These are phyloP conservation scores for Drosophila rufa DNA, from an alignment of 1,140 invertebrate species.

Conservation along the genomic window DNA sequence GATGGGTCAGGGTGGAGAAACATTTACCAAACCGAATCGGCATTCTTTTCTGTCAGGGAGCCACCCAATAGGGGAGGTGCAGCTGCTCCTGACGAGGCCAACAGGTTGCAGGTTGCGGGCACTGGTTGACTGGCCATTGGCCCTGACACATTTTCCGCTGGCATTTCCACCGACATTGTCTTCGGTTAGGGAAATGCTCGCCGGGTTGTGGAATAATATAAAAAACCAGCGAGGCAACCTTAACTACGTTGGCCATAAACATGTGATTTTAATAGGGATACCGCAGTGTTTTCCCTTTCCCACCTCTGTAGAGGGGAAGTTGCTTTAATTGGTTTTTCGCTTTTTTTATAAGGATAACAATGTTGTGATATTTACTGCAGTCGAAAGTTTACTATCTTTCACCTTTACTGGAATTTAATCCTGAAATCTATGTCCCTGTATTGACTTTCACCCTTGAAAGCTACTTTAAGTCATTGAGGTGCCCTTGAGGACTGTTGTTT, in stretches of 20 bases:
- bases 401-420: too few species aligned
- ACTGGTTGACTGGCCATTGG: constrained; percentile 29
- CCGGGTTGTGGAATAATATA: constrained; percentile 18
- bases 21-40: constrained; percentile 51
- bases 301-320: neutral
- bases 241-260: constrained; percentile 48
- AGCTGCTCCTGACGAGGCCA: constrained; percentile 21
- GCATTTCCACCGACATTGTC: constrained; percentile 31
- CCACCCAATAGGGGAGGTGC: constrained; percentile 8
- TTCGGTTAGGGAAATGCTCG: constrained; percentile 14
- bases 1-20: neutral
- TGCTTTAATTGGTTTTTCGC: constrained; percentile 6
- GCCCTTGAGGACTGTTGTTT: neutral
- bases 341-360: neutral
- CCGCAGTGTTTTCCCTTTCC: neutral
- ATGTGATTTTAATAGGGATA: constrained; percentile 57
- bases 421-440: too few species aligned
- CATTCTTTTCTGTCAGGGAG: constrained; percentile 26
- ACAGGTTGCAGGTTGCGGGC: constrained; percentile 8
- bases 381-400: neutral
- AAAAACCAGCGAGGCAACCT: constrained; percentile 23
- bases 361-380: neutral
- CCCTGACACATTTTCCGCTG: constrained; percentile 43
- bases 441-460: too few species aligned
- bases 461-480: neutral